Conservation (phyloP, 2,888 invertebrate genomes). For the Hedychridium roseum region DNA sequence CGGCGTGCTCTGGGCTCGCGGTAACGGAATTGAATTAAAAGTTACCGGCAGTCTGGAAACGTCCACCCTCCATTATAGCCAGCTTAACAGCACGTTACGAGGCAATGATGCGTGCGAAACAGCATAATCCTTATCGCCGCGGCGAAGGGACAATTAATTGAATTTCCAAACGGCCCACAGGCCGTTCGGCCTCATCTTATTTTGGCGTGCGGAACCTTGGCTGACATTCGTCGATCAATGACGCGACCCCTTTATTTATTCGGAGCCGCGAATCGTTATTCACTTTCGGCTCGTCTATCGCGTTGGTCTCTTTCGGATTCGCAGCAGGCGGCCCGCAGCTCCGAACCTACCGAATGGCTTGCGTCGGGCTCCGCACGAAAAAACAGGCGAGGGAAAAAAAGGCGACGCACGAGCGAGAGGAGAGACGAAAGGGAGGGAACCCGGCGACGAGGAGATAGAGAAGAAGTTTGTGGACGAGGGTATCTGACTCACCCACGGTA, state of each 20-base stretch:
- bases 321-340: constrained; percentile 37
- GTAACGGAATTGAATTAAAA: constrained; percentile 43
- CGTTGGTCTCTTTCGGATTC: constrained; percentile 39
- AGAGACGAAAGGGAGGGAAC: constrained; percentile 9
- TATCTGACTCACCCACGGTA: constrained; percentile 21
- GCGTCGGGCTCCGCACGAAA: constrained; percentile 4
- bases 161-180: no score
- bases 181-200: no score
- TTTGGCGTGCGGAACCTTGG: no score
- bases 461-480: constrained; percentile 18
- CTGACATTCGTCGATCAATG: no score
- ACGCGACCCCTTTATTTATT: background rate
- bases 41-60: no score
- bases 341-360: constrained; percentile 31
- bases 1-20: constrained; percentile 11
- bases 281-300: no score
- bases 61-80: constrained; percentile 12
- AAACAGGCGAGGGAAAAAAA: constrained; percentile 6
- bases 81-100: constrained; percentile 33
- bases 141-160: no score
- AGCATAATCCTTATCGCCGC: no score
- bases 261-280: no score
- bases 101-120: constrained; percentile 26
- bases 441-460: background rate
- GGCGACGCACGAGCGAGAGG: background rate